Percentiles rank a stretch among this genome's conserved stretches.
These are phyloP conservation scores for Echinometra lucunter DNA, from an alignment of 53 echinoderm and acorn worm species.

Conservation along the genomic window DNA sequence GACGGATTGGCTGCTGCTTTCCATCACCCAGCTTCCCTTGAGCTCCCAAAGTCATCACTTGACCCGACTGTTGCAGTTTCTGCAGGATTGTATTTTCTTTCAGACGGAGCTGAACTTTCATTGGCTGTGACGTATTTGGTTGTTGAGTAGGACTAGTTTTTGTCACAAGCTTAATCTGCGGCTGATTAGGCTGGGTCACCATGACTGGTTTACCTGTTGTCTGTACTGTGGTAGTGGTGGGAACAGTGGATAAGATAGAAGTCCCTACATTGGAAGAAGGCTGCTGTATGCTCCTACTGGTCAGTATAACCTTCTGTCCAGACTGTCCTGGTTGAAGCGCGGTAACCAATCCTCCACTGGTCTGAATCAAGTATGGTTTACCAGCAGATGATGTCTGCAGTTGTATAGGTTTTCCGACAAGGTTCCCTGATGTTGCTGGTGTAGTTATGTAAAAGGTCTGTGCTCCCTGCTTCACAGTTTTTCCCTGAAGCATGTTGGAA, in stretches of 20 bases:
- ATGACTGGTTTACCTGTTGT: conserved; percentile 53
- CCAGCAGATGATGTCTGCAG: conserved; percentile 33
- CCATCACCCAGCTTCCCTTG: conserved; percentile 31
- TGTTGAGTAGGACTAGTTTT: conserved; percentile 59
- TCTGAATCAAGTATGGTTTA: conserved; percentile 59
- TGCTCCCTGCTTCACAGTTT: conserved; percentile 40
- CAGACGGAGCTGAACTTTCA: conserved; percentile 86
- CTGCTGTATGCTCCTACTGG: conserved; percentile 44
- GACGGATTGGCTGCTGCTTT: conserved; percentile 59
- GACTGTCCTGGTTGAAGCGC: conserved; percentile 29
- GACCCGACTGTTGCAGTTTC: conserved; percentile 78
- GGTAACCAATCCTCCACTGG: conserved; percentile 58
- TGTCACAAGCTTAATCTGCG: conserved; percentile 41
- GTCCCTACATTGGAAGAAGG: conserved; percentile 46
- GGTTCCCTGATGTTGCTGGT: conserved; percentile 14
- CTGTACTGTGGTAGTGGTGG: conserved; percentile 52
- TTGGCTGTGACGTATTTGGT: conserved; percentile 72
- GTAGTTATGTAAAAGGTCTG: conserved; percentile 59
- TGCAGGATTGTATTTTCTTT: conserved; percentile 83
- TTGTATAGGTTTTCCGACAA: conserved; percentile 46
- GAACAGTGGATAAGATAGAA: conserved; percentile 30
- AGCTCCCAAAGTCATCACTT: conserved; percentile 73
- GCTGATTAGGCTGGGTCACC: conserved; percentile 56
- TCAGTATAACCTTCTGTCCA: conserved; percentile 55
- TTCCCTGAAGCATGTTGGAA: conserved; percentile 51